Conservation (phyloP, 2,888 invertebrate genomes). For the Drosophila parthenogenetica region DNA sequence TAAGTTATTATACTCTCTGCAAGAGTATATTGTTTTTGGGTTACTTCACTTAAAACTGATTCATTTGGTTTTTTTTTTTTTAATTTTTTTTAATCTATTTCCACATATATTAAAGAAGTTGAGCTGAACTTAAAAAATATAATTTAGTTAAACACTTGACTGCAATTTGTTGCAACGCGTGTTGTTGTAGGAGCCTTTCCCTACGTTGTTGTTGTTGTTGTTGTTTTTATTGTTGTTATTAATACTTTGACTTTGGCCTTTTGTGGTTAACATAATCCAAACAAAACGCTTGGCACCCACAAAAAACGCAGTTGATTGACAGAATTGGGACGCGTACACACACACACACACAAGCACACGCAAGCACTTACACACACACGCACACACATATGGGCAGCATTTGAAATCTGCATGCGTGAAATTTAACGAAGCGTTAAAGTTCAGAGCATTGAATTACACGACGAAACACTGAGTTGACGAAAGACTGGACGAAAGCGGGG, state of each 20-base stretch:
- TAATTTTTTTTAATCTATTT: background rate
- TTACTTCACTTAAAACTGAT: conserved; percentile 12
- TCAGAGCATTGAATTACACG: conserved; percentile 77
- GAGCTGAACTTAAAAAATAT: conserved; percentile 1
- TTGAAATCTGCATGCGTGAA: conserved; percentile 80
- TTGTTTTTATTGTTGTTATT: conserved; percentile 54
- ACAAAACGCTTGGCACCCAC: conserved; percentile 81
- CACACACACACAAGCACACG: conserved; percentile 13
- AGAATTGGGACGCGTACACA: conserved; percentile 73
- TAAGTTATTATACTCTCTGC: too few relatives aligned
- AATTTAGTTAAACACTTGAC: conserved; percentile 29
- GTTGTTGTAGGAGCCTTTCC: conserved; percentile 34
- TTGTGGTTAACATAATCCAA: conserved; percentile 76
- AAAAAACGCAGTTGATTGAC: conserved; percentile 81
- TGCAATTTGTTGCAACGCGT: conserved; percentile 67
- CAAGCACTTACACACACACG: conserved; percentile 15
- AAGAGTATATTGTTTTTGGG: too few relatives aligned
- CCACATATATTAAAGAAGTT: background rate
- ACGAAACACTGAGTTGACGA: conserved; percentile 32
- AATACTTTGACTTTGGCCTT: conserved; percentile 79
- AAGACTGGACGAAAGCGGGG: background rate
- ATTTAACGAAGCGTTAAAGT: conserved; percentile 81
- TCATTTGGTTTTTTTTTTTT: conserved; percentile 17
- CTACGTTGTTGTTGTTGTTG: conserved; percentile 26
- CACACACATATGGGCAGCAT: conserved; percentile 31